Percentiles rank a stretch among this genome's conserved stretches.
Conservation (phyloP, 2,888 invertebrate species). For the Ceramica pisi region DNA sequence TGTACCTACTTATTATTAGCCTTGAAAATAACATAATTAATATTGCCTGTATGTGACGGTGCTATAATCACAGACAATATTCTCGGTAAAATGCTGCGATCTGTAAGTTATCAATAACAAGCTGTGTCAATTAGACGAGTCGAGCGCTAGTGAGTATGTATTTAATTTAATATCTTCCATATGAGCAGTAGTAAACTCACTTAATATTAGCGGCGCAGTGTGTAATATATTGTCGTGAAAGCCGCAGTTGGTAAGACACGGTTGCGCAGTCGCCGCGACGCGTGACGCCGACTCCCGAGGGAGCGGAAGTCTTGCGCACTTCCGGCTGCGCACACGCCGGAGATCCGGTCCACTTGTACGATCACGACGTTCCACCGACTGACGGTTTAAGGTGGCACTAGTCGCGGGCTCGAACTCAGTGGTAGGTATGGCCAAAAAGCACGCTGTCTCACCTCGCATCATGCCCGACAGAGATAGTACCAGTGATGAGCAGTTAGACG, state of each 20-base stretch:
- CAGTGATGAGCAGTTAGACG: too few species aligned
- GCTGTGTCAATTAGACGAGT: slow-evolving; percentile 17
- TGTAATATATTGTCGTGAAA: slow-evolving; percentile 73
- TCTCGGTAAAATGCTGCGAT: slow-evolving; percentile 4
- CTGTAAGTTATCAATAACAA: slow-evolving; percentile 27
- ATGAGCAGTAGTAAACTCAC: slow-evolving; percentile 25
- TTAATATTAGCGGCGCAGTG: slow-evolving; percentile 53
- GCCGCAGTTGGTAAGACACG: slow-evolving; percentile 77
- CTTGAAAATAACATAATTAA: not conserved
- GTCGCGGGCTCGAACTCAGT: too few species aligned
- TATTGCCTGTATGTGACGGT: not conserved
- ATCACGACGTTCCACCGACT: slow-evolving; percentile 72
- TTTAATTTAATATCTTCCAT: slow-evolving; percentile 24
- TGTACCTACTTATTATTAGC: not conserved
- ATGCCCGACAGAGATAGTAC: too few species aligned
- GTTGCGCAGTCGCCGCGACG: slow-evolving; percentile 76
- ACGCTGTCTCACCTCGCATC: too few species aligned
- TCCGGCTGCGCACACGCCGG: slow-evolving; percentile 84
- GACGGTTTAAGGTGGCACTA: too few species aligned
- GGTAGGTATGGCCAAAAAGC: too few species aligned
- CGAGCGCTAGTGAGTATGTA: slow-evolving; percentile 8
- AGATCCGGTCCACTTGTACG: slow-evolving; percentile 84
- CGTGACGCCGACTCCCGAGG: slow-evolving; percentile 86
- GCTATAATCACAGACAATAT: not conserved
- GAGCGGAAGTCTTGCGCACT: slow-evolving; percentile 90